Base-by-base conservation (phyloP, 2,797 vertebrate species). In the Danio choprae region DNA sequence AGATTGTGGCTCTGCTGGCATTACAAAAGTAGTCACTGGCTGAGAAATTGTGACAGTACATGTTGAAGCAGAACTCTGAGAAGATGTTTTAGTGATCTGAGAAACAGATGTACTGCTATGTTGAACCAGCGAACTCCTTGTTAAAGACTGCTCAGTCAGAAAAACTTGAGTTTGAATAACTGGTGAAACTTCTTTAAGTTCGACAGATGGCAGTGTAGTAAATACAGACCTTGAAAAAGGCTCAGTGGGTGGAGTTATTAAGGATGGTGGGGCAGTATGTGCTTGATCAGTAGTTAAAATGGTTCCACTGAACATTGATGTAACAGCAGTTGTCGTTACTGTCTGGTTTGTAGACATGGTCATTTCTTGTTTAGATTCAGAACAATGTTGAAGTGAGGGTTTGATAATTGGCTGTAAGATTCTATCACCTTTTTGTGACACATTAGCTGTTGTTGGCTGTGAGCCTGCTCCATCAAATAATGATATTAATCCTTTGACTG, bases 281-380 rank as follows among this genome's bases (percentile, higher is more conserved):
- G 59, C 18, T 74, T 72, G n/a, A 62, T 29, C 36, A 77, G 43
- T 22, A 51, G 62, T 29, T 67, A 51, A 1, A 44, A 20, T 13
- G 16, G 22, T 79, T 64, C 64, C 82, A 88, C 84, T 87, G 82
- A 90, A 91, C 81, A 86, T 78, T 81, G 92, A 85, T 16, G 70
- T 64, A 1, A 12, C 50, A 9, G 16, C 8, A 56, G 70, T 67
- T 79, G 59, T 10, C 0, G 55, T 48, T 63, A n/a, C 83, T 75
- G 80, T 7, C 74, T 62, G 53, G 76, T 80, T 81, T 20, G 74
- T 40, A 60, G 41, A 46, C 43, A 60, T 36, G 67, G 76, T n/a
- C 18, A 71, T 29, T 0, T 79, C 62, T 62, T 82, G 70, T 73
- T 40, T 58, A 82, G 86, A 76, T 1, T 65, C 44, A 74, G 77